phyloP scores from a whole-genome alignment of 1,140 invertebrate species.

The Aculops lycopersici region DNA sequence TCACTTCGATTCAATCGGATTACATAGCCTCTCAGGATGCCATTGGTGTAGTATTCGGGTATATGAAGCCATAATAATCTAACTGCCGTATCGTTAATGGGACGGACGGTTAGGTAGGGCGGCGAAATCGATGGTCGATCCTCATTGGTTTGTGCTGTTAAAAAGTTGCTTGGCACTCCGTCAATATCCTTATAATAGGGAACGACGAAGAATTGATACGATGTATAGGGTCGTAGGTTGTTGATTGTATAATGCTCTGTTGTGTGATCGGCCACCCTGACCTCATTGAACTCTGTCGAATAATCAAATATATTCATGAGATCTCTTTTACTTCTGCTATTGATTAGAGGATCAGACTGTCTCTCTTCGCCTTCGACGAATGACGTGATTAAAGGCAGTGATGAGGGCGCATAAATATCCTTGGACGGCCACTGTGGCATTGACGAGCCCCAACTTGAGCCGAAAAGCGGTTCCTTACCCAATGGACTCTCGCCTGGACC shows the following conservation, averaged over 20 bases:
- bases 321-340: slow-evolving; percentile 15
- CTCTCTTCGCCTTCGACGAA: not conserved
- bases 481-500: not conserved
- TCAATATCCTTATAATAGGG: slow-evolving; percentile 52
- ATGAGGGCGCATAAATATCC: not conserved
- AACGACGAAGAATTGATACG: slow-evolving; percentile 53
- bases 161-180: slow-evolving; percentile 28
- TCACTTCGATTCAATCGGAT: not conserved
- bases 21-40: not conserved
- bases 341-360: slow-evolving; percentile 21
- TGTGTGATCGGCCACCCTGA: slow-evolving; percentile 15
- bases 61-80: not conserved
- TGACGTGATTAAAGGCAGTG: not conserved
- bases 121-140: slow-evolving; percentile 10
- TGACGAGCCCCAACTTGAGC: no score
- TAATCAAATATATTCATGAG: not conserved
- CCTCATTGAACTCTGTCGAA: slow-evolving; percentile 5
- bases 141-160: slow-evolving; percentile 18
- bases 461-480: not conserved
- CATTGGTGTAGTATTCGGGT: not conserved
- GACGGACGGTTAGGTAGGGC: slow-evolving; percentile 14
- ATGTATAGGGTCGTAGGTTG: slow-evolving; percentile 39
- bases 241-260: slow-evolving; percentile 24
- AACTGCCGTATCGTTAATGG: not conserved
- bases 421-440: not conserved